Percentiles rank a stretch among this genome's conserved stretches.
Conservation (phyloP, 2,888 invertebrate genomes). For the Limenitis camilla region DNA sequence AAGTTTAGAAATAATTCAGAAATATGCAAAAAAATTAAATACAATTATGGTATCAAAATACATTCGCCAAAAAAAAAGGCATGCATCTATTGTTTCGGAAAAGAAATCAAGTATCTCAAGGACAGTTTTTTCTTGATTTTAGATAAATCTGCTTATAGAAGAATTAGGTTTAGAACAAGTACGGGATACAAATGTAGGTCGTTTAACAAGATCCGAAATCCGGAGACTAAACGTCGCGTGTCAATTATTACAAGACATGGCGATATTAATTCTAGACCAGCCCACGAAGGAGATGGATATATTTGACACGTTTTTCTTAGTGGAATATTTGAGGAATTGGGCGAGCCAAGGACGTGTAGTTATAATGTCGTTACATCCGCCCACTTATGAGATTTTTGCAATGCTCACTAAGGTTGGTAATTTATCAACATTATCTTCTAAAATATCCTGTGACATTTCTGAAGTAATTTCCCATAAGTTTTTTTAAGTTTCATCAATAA, state of each 20-base stretch:
- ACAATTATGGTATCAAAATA: too few relatives aligned
- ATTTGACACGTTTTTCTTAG: conserved; percentile 95
- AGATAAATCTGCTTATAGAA: conserved; percentile 92
- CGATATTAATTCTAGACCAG: conserved; percentile 90
- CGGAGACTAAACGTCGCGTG: conserved; percentile 92
- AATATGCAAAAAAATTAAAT: too few relatives aligned
- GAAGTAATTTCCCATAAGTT: not conserved
- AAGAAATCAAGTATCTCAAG: not conserved
- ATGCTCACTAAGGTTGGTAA: conserved; percentile 84
- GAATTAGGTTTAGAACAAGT: conserved; percentile 94
- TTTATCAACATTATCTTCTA: not conserved
- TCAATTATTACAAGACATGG: conserved; percentile 88
- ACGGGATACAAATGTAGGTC: conserved; percentile 87
- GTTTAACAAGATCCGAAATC: conserved; percentile 90
- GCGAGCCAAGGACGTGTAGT: conserved; percentile 87
- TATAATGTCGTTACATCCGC: conserved; percentile 92
- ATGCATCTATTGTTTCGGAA: too few relatives aligned
- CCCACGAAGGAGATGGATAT: conserved; percentile 93
- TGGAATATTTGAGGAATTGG: conserved; percentile 96
- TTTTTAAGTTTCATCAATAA: too few relatives aligned
- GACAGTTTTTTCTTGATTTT: conserved; percentile 55
- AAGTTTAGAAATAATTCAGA: conserved; percentile 29
- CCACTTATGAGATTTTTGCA: conserved; percentile 95
- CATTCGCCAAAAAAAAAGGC: too few relatives aligned
- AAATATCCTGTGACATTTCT: not conserved